Conservation (phyloP, 2,888 invertebrate genomes). For the Acanthosoma haemorrhoidale region DNA sequence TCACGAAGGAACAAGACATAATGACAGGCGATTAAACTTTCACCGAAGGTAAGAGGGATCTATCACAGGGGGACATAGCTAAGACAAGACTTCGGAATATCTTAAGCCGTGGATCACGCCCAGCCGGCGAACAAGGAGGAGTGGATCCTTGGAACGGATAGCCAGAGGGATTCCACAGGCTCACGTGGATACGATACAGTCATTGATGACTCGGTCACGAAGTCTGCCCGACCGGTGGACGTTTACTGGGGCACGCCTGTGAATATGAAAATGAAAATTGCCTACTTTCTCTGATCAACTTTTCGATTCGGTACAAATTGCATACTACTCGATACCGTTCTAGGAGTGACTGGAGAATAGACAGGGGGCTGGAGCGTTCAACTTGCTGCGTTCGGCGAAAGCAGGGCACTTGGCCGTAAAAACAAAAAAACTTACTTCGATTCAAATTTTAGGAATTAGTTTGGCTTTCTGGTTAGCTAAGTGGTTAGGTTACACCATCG, state of each 20-base stretch:
- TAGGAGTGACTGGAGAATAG: background rate
- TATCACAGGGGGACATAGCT: background rate
- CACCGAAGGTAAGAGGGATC: background rate
- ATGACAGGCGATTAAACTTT: background rate
- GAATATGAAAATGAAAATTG: too few relatives aligned
- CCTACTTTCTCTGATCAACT: slow-evolving; percentile 2
- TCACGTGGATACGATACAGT: background rate
- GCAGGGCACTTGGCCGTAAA: background rate
- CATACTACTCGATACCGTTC: too few relatives aligned
- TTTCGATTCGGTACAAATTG: background rate
- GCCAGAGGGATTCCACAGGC: background rate
- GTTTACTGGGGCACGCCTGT: background rate
- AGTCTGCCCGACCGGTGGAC: too few relatives aligned
- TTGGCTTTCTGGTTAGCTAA: too few relatives aligned
- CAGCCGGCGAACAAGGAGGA: background rate
- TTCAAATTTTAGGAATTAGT: too few relatives aligned
- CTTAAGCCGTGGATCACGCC: background rate
- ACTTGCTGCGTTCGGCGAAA: background rate
- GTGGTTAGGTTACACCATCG: too few relatives aligned
- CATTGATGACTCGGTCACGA: background rate
- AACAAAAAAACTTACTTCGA: too few relatives aligned
- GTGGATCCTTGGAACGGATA: background rate
- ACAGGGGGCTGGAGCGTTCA: background rate
- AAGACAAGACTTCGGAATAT: background rate
- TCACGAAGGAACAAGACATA: background rate